Evolutionary conservation across 1,140 invertebrate genomes (phyloP).

Genomic region (Colletes gigas): DNA sequence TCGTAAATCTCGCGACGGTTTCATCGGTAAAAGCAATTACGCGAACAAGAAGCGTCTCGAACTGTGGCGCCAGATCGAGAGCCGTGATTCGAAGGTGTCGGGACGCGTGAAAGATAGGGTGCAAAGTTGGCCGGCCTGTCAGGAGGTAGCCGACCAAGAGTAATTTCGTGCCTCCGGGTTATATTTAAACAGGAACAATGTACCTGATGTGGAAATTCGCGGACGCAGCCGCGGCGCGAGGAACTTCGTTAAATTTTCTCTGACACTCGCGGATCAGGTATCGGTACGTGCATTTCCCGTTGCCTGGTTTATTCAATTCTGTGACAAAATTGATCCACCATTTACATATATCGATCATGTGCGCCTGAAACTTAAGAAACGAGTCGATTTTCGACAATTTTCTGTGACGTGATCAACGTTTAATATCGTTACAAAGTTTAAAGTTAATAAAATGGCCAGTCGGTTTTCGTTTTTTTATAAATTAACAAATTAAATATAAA

Average conservation of each 20-base stretch:
- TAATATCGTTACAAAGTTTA: too few relatives aligned
- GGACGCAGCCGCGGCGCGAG: slow-evolving; percentile 47
- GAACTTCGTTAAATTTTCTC: slow-evolving; percentile 41
- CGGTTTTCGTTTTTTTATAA: too few relatives aligned
- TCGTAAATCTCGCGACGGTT: too few relatives aligned
- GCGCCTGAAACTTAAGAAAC: neutral
- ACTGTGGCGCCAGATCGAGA: neutral
- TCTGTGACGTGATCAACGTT: neutral
- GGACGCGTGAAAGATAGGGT: slow-evolving; percentile 33
- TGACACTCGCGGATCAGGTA: slow-evolving; percentile 26
- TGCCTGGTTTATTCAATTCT: neutral
- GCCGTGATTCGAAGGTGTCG: slow-evolving; percentile 28
- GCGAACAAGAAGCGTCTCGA: neutral
- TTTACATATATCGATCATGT: neutral
- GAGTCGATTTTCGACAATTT: neutral
- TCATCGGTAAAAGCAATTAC: neutral
- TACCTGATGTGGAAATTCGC: slow-evolving; percentile 61
- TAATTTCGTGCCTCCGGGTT: slow-evolving; percentile 60
- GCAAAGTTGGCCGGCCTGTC: slow-evolving; percentile 59
- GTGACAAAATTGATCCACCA: neutral
- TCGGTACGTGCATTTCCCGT: neutral
- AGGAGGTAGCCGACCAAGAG: slow-evolving; percentile 49
- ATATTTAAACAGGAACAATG: slow-evolving; percentile 67
- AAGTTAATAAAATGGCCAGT: too few relatives aligned
- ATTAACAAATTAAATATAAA: too few relatives aligned